Conservation (phyloP, 1,140 invertebrate species). For the Brachionus rotundiformis region DNA sequence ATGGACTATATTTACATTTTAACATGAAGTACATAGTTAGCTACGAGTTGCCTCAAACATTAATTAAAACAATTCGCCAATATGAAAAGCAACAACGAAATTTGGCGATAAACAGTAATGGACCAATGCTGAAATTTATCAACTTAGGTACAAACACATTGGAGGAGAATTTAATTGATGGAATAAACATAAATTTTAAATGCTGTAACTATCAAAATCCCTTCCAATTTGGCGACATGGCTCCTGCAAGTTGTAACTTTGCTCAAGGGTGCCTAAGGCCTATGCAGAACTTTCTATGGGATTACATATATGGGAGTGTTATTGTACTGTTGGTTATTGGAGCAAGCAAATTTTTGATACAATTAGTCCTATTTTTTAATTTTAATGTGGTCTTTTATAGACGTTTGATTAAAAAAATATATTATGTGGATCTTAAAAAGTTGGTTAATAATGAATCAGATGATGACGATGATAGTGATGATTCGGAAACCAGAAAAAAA, state of each 20-base stretch:
- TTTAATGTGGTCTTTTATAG: constrained; percentile 10
- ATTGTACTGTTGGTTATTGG: constrained; percentile 18
- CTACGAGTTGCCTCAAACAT: constrained; percentile 39
- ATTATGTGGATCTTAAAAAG: background rate
- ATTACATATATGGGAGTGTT: constrained; percentile 12
- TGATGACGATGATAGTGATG: background rate
- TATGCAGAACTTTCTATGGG: constrained; percentile 43
- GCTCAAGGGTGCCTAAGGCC: constrained; percentile 29
- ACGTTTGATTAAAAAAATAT: background rate
- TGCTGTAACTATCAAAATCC: constrained; percentile 49
- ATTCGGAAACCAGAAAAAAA: background rate
- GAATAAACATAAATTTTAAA: constrained; percentile 21
- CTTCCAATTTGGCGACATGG: constrained; percentile 44
- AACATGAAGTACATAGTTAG: constrained; percentile 9
- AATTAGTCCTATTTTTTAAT: background rate
- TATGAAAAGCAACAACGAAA: constrained; percentile 26
- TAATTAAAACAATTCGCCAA: constrained; percentile 37
- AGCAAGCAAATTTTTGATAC: constrained; percentile 25
- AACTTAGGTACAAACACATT: background rate
- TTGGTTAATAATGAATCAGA: constrained; percentile 21
- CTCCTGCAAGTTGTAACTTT: constrained; percentile 30
- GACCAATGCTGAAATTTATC: background rate
- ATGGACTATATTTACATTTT: constrained; percentile 23
- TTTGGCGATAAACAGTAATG: background rate
- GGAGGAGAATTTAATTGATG: constrained; percentile 24